A percentile compares a stretch with the other conserved stretches of the same genome.
phyloP scores from a whole-genome alignment of 2,888 invertebrate genomes.

The Notocelia uddmanniana region DNA sequence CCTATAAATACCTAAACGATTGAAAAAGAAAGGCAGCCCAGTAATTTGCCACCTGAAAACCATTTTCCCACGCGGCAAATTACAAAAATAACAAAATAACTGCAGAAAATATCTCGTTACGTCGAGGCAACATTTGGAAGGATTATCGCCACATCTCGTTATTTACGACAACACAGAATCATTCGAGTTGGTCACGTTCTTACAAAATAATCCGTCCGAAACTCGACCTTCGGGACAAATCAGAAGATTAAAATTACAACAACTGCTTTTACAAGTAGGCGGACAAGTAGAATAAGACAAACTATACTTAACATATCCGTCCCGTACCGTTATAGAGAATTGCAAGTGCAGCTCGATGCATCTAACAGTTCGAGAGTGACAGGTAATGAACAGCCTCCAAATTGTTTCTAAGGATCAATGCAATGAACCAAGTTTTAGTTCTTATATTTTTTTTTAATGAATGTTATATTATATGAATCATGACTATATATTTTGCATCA shows the following conservation, averaged over 20 bases:
- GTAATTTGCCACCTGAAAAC: not conserved
- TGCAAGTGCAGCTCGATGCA: constrained; percentile 8
- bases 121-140: constrained; percentile 8
- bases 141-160: constrained; percentile 24
- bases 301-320: constrained; percentile 16
- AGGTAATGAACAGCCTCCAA: not conserved
- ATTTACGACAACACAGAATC: constrained; percentile 11
- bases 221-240: not conserved
- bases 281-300: not conserved
- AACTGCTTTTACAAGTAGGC: not conserved
- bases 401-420: not conserved
- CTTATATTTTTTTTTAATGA: no score
- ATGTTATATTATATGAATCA: no score
- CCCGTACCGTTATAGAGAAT: constrained; percentile 8
- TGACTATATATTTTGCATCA: no score
- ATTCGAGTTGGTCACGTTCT: not conserved
- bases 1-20: no score
- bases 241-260: not conserved
- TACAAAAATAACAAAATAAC: constrained; percentile 1
- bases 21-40: no score
- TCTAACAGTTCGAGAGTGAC: not conserved
- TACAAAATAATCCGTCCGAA: not conserved
- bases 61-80: constrained; percentile 26
- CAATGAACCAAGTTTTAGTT: no score
- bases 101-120: constrained; percentile 10